Conservation (phyloP, 2,888 invertebrate species). For the Anagyrus pseudococci region DNA sequence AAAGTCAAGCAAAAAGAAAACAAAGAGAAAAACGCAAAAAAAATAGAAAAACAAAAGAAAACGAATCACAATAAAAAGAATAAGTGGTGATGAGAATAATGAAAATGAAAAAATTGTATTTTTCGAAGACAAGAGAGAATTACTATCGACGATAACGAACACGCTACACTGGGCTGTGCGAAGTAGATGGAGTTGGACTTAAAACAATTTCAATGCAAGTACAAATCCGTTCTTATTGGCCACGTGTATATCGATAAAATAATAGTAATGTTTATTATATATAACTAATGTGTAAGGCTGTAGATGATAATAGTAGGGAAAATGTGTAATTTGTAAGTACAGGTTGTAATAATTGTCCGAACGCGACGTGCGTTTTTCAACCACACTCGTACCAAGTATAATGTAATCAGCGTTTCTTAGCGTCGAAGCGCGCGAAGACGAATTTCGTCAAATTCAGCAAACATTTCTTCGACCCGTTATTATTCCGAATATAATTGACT, state of each 20-base stretch:
- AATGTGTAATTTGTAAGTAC: slow-evolving; percentile 36
- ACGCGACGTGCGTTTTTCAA: too few species aligned
- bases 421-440: too few species aligned
- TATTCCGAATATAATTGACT: slow-evolving; percentile 5
- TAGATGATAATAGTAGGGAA: slow-evolving; percentile 32
- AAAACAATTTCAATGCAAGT: slow-evolving; percentile 63
- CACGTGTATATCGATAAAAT: slow-evolving; percentile 53
- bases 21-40: slow-evolving; percentile 11
- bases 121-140: too few species aligned
- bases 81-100: slow-evolving; percentile 47
- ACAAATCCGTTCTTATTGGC: slow-evolving; percentile 63
- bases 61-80: slow-evolving; percentile 57
- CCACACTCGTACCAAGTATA: too few species aligned
- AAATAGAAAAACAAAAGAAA: slow-evolving; percentile 35
- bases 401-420: too few species aligned
- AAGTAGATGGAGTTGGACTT: slow-evolving; percentile 59
- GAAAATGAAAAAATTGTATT: too few species aligned
- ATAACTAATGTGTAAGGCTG: slow-evolving; percentile 43
- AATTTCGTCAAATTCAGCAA: too few species aligned
- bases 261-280: slow-evolving; percentile 57
- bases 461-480: too few species aligned
- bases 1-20: slow-evolving; percentile 28
- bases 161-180: slow-evolving; percentile 62
- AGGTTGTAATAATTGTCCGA: slow-evolving; percentile 17
- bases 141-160: too few species aligned